Evolutionary conservation across 53 echinoderm and acorn worm genomes (phyloP).

Genomic region (Echinometra lucunter): DNA sequence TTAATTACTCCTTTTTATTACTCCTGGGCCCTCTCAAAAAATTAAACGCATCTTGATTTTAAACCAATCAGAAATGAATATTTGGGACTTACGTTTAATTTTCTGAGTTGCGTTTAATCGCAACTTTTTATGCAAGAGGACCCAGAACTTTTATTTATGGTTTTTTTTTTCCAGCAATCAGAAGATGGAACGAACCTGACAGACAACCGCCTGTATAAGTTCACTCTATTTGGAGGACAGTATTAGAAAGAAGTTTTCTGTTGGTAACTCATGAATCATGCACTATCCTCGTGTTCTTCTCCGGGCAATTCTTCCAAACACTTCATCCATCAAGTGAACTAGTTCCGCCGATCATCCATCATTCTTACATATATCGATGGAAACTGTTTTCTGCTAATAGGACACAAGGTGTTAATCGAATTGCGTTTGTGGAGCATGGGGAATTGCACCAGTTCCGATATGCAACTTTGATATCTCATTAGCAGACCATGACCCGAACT

Average conservation of each 20-base stretch:
- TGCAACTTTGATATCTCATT: not conserved
- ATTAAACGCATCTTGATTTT: no score
- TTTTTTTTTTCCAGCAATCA: no score
- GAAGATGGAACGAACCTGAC: not conserved
- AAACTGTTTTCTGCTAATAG: not conserved
- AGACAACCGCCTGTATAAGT: not conserved
- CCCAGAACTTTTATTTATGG: no score
- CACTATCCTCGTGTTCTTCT: not conserved
- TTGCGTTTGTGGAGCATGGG: not conserved
- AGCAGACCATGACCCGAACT: not conserved
- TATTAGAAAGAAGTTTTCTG: not conserved
- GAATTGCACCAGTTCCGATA: not conserved
- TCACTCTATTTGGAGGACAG: not conserved
- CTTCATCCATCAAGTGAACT: not conserved
- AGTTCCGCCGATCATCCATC: not conserved
- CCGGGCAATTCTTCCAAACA: not conserved
- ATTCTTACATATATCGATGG: not conserved
- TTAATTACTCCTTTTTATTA: no score
- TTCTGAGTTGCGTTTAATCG: no score
- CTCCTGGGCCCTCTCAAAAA: no score
- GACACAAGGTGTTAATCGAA: constrained; percentile 6
- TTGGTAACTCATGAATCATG: not conserved
- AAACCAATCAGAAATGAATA: no score
- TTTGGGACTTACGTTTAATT: no score
- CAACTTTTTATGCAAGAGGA: no score